A percentile compares a stretch with the other conserved stretches of the same genome.
phyloP scores from a whole-genome alignment of 2,797 vertebrate species.

The Protonibea diacanthus region DNA sequence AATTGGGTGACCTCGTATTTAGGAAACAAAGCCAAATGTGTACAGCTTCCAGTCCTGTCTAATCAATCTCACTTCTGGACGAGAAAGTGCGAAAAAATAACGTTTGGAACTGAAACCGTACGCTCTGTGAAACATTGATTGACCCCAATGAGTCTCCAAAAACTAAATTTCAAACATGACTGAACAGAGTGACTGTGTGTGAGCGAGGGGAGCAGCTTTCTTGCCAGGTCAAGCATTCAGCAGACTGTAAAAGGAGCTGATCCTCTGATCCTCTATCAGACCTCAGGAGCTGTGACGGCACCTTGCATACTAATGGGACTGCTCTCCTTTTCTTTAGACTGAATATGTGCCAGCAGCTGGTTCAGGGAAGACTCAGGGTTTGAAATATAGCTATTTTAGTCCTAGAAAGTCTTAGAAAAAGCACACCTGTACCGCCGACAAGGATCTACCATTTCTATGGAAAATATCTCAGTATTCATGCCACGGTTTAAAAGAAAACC shows the following conservation, averaged over 20 bases:
- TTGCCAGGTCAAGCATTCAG: slow-evolving; percentile 70
- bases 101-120: slow-evolving; percentile 15
- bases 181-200: slow-evolving; percentile 48
- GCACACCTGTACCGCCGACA: neutral
- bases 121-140: slow-evolving; percentile 37
- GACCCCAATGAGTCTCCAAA: slow-evolving; percentile 50
- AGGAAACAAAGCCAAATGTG: slow-evolving; percentile 45
- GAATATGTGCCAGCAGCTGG: slow-evolving; percentile 62
- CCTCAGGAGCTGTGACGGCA: slow-evolving; percentile 75
- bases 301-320: slow-evolving; percentile 81
- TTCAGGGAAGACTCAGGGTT: slow-evolving; percentile 61
- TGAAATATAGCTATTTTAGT: slow-evolving; percentile 52
- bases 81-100: slow-evolving; percentile 29
- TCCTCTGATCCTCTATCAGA: slow-evolving; percentile 78
- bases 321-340: slow-evolving; percentile 57
- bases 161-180: slow-evolving; percentile 64
- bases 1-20: slow-evolving; percentile 62
- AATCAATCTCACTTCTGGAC: slow-evolving; percentile 16
- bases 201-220: slow-evolving; percentile 44
- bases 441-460: slow-evolving; percentile 23
- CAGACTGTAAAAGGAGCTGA: slow-evolving; percentile 79
- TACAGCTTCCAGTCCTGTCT: slow-evolving; percentile 16
- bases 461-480: neutral
- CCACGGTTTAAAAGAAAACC: slow-evolving; percentile 5
- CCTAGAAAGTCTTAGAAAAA: neutral